Evolutionary conservation across 2,888 invertebrate genomes (phyloP).

Genomic region (Tetragonisca angustula): DNA sequence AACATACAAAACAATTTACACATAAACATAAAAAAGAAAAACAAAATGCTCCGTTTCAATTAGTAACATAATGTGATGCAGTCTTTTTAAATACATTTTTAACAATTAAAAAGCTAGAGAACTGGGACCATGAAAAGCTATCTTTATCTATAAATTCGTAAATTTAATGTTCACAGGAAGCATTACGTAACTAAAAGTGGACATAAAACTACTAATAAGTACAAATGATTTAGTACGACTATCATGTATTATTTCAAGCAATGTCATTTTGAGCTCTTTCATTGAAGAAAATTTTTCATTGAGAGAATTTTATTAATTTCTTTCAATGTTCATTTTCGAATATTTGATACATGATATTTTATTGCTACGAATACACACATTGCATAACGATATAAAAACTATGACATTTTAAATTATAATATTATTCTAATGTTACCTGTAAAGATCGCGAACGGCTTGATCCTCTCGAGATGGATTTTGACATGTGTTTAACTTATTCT

Average conservation of each 20-base stretch:
- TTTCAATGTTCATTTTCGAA: background rate
- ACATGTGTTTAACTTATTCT: slow-evolving; percentile 82
- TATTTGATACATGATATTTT: slow-evolving; percentile 55
- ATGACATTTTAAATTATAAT: slow-evolving; percentile 54
- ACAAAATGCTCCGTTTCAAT: slow-evolving; percentile 31
- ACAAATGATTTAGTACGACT: slow-evolving; percentile 49
- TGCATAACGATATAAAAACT: slow-evolving; percentile 47
- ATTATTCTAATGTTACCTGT: slow-evolving; percentile 80
- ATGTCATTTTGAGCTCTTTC: background rate
- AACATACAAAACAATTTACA: slow-evolving; percentile 27
- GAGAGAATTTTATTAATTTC: background rate
- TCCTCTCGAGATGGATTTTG: slow-evolving; percentile 82
- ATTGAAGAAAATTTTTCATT: background rate
- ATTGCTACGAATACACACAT: slow-evolving; percentile 42
- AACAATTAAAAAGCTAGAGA: slow-evolving; percentile 44
- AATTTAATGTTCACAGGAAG: slow-evolving; percentile 55
- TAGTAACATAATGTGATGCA: slow-evolving; percentile 55
- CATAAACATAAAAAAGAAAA: slow-evolving; percentile 19
- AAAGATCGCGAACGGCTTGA: slow-evolving; percentile 82
- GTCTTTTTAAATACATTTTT: slow-evolving; percentile 47
- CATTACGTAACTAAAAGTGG: slow-evolving; percentile 52
- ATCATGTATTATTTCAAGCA: slow-evolving; percentile 56
- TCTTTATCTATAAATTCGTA: slow-evolving; percentile 43
- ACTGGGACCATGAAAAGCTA: slow-evolving; percentile 42
- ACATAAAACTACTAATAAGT: slow-evolving; percentile 60